A percentile compares a stretch with the other conserved stretches of the same genome.
These are phyloP conservation scores for Psittacula echo DNA, from an alignment of 2,797 vertebrate species.

Conservation along the genomic window DNA sequence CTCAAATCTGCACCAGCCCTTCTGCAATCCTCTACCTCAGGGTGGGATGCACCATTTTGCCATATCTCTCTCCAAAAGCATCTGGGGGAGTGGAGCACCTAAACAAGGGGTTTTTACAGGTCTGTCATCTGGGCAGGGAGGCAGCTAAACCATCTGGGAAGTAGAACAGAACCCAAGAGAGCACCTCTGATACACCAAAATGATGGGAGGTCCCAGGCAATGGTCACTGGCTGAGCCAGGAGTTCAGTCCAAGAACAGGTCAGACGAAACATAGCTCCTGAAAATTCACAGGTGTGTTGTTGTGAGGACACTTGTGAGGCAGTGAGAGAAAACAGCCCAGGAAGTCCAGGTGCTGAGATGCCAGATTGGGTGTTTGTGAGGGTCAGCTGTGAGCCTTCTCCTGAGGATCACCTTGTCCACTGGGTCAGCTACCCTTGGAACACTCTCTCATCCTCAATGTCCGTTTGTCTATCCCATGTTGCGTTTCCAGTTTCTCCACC, in stretches of 20 bases:
- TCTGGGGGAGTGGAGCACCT: background rate
- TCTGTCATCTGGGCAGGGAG: background rate
- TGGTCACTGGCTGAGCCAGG: background rate
- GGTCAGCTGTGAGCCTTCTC: background rate
- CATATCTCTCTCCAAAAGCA: background rate
- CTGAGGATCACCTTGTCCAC: background rate
- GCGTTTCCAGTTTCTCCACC: background rate
- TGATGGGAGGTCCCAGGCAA: fast-evolving
- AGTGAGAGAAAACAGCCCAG: background rate
- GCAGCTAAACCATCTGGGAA: fast-evolving
- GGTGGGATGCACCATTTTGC: background rate
- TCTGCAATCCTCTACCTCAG: background rate
- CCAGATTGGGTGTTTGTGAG: background rate
- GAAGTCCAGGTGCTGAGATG: background rate
- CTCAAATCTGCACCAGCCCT: background rate
- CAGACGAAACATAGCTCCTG: background rate
- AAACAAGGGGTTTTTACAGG: background rate
- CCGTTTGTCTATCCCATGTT: background rate
- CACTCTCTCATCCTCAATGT: background rate
- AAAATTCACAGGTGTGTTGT: background rate
- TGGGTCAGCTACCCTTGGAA: background rate
- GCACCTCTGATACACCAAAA: background rate
- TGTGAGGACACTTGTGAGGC: background rate
- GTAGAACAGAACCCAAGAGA: fast-evolving
- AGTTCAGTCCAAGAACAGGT: background rate